A percentile compares a stretch with the other conserved stretches of the same genome.
phyloP scores from a whole-genome alignment of 2,113 vertebrate genomes.

The Gymnarchus niloticus region DNA sequence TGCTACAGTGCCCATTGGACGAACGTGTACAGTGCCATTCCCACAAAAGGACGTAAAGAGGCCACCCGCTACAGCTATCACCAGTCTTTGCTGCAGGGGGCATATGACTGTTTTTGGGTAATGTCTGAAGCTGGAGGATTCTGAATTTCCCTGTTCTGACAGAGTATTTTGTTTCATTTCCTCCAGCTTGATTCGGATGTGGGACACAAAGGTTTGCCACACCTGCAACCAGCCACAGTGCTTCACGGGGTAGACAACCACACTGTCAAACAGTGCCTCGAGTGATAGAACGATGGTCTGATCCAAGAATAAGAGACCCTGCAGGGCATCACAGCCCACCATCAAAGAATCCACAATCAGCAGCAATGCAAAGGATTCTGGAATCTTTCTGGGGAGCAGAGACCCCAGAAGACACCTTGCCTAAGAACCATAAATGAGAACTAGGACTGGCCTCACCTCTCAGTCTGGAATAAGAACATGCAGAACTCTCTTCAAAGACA shows the following conservation, averaged over 20 bases:
- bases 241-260: not conserved
- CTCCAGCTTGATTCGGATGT: not conserved
- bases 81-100: not conserved
- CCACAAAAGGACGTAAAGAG: not conserved
- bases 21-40: not conserved
- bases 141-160: not conserved
- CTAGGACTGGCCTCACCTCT: not conserved
- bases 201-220: not conserved
- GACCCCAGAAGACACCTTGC: not conserved
- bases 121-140: not conserved
- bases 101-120: not conserved
- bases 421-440: not conserved
- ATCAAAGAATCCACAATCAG: not conserved
- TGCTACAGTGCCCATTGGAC: not conserved
- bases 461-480: not conserved
- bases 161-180: too few species aligned
- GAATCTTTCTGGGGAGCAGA: not conserved
- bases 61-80: not conserved
- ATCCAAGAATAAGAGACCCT: not conserved
- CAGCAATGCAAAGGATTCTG: not conserved
- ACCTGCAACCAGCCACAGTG: not conserved
- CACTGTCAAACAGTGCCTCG: not conserved
- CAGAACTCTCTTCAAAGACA: not conserved
- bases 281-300: not conserved
- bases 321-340: not conserved